Evolutionary conservation across 2,797 vertebrate species (phyloP).

Genomic region (Varecia variegata): DNA sequence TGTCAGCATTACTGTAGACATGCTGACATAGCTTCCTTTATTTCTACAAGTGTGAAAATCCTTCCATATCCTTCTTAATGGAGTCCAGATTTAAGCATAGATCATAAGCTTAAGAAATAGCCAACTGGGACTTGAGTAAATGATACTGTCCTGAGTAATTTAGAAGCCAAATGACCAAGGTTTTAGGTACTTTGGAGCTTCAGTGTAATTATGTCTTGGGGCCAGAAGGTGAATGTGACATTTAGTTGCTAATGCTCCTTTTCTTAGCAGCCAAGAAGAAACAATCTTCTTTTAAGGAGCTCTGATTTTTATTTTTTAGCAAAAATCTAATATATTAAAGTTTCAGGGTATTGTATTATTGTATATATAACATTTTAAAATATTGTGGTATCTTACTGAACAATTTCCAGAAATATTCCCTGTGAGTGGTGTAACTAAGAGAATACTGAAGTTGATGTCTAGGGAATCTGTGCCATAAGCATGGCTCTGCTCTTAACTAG

Average conservation of each 20-base stretch:
- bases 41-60: not conserved
- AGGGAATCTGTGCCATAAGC: not conserved
- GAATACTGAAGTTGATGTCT: not conserved
- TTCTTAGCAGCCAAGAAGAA: not conserved
- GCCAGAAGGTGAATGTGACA: not conserved
- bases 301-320: not conserved
- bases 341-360: not conserved
- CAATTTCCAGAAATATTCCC: not conserved
- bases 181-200: not conserved
- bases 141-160: not conserved
- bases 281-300: not conserved
- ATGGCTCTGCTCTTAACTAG: not conserved
- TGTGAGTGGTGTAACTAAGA: not conserved
- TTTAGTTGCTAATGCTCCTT: not conserved
- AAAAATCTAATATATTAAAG: not conserved
- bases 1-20: not conserved
- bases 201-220: not conserved
- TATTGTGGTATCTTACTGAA: not conserved
- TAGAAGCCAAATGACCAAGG: not conserved
- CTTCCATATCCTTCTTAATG: not conserved
- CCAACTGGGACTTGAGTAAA: not conserved
- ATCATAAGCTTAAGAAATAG: not conserved
- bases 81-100: slow-evolving; percentile 6
- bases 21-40: not conserved
- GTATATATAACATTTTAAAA: not conserved